These are phyloP conservation scores for Drosophila kikkawai DNA, from an alignment of 1,140 invertebrate genomes.

Conservation along the genomic window DNA sequence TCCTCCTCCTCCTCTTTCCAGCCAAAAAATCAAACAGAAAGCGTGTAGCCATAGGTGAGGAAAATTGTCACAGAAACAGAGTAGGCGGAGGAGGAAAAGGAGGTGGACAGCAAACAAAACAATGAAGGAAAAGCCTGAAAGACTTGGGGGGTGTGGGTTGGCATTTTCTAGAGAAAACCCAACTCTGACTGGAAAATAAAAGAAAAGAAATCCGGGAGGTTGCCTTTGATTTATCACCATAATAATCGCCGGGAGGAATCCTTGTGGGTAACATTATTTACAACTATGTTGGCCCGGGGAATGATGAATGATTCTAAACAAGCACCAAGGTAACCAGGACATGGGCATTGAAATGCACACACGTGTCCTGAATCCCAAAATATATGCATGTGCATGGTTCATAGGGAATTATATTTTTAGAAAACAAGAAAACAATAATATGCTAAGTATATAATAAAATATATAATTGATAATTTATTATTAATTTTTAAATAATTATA, in stretches of 20 bases:
- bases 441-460: not conserved
- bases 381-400: not conserved
- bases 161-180: not conserved
- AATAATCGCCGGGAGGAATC: constrained; percentile 73
- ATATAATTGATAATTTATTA: not conserved
- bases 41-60: constrained; percentile 38
- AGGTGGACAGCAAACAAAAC: constrained; percentile 11
- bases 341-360: constrained; percentile 3
- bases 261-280: constrained; percentile 81
- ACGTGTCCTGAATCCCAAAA: not conserved
- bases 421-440: not conserved
- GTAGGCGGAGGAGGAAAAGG: not conserved
- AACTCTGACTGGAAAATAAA: constrained; percentile 5
- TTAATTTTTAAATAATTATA: not conserved
- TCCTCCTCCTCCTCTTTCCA: too few species aligned
- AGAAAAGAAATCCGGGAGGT: not conserved
- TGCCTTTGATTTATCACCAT: constrained; percentile 80
- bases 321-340: constrained; percentile 40
- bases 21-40: constrained; percentile 36
- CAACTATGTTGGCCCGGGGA: constrained; percentile 67
- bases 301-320: constrained; percentile 75
- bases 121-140: not conserved
- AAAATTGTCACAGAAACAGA: constrained; percentile 43
- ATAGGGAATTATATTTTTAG: not conserved
- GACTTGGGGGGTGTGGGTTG: not conserved